Evolutionary conservation across 2,113 vertebrate genomes (phyloP).

Genomic region (Procavia capensis): DNA sequence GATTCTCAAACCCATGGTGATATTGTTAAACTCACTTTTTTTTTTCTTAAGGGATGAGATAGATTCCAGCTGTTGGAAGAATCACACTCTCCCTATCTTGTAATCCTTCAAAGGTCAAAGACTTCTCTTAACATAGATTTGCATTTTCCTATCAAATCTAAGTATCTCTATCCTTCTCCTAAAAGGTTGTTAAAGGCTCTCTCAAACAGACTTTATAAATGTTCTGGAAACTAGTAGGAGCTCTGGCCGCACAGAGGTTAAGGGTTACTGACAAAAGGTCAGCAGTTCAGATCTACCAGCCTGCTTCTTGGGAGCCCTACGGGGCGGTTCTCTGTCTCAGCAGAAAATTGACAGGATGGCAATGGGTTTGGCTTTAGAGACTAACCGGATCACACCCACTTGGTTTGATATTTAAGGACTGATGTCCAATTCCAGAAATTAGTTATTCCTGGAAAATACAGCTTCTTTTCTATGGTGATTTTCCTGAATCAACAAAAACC

Average conservation of each 20-base stretch:
- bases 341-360: too few relatives aligned
- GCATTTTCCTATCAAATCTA: background rate
- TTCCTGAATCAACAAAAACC: background rate
- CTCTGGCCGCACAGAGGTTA: too few relatives aligned
- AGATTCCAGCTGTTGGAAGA: conserved; percentile 1
- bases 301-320: too few relatives aligned
- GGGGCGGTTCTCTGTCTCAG: too few relatives aligned
- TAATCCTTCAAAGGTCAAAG: conserved; percentile 44
- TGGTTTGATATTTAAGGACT: background rate
- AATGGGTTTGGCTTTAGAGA: too few relatives aligned
- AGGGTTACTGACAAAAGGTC: too few relatives aligned
- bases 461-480: background rate
- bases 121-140: conserved; percentile 12
- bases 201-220: background rate
- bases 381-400: background rate
- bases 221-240: background rate
- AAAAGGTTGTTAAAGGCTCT: background rate
- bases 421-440: background rate
- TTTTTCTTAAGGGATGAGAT: background rate
- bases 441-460: background rate
- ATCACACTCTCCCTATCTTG: background rate
- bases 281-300: too few relatives aligned
- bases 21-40: background rate
- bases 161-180: background rate
- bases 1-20: background rate